Evolutionary conservation across 37 sponge, comb jelly and placozoan species (phyloP), one percentile per base, ranked within the genome.

Genomic region (Eunapius fragilis): DNA sequence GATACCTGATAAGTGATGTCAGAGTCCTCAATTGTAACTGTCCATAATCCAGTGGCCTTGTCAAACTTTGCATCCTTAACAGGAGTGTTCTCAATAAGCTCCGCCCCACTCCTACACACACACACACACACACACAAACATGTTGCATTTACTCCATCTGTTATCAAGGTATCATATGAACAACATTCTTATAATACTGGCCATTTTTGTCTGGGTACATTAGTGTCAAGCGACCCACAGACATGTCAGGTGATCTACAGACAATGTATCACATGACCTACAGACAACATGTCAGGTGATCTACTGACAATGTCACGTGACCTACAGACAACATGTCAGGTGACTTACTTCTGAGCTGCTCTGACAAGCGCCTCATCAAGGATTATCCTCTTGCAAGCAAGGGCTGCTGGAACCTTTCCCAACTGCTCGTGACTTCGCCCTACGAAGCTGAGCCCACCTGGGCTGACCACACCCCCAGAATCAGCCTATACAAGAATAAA

Each of bases 401-500:
- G 36, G 10, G 91, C 91, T 45, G 37, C 91, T 0, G 91, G 91
- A 13, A 90, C 86, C 48, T 76, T 82, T 33, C 91, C 91, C 14
- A 86, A n/a, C 48, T 67, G 22, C 13, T 85, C 77, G 7, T 81
- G 25, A 71, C 82, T 90, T 25, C 75, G 81, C 14, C 91, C 91
- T 33, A 90, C 75, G 31, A 70, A 90, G 70, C 91, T 90, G 67
- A 85, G 80, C 2, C 91, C 91, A 38, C 82, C 76, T 14, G 91
- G 91, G 31, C 91, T 90, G 31, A 75, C 76, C 77, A 90, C 24
- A 17, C 91, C 91, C 26, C 91, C 91, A 81, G 67, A 49, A 68
- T 90, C 91, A 70, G 86, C 81, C 91, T 90, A 69, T 27, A 23
- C 13, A 37, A 67, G 22, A 14, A 58, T 17, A 58, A 58, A 58